A percentile compares a stretch with the other conserved stretches of the same genome.
Conservation (phyloP, 2,888 invertebrate genomes). For the Melitaea athalia region DNA sequence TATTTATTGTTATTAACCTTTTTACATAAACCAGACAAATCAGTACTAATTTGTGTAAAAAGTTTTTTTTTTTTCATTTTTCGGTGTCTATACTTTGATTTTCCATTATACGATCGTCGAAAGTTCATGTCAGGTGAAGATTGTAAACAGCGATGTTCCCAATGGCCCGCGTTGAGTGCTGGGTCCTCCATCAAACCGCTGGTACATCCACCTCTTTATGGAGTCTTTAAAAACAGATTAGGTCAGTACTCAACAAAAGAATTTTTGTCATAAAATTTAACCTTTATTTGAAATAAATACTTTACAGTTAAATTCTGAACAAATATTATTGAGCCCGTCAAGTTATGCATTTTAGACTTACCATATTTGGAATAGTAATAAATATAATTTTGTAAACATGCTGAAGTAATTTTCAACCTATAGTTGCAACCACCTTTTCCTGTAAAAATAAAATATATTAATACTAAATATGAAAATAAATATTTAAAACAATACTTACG, state of each 20-base stretch:
- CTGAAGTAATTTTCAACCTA: slow-evolving; percentile 25
- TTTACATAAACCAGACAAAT: slow-evolving; percentile 14
- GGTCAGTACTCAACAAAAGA: slow-evolving; percentile 71
- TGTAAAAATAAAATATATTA: slow-evolving; percentile 75
- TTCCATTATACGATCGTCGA: slow-evolving; percentile 44
- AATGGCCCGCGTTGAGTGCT: slow-evolving; percentile 61
- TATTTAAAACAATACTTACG: slow-evolving; percentile 87
- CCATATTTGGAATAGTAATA: slow-evolving; percentile 60
- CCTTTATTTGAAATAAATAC: slow-evolving; percentile 76
- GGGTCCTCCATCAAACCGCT: slow-evolving; percentile 56
- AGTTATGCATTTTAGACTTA: slow-evolving; percentile 80
- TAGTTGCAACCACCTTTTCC: slow-evolving; percentile 47
- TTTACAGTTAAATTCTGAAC: slow-evolving; percentile 62
- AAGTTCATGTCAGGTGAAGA: slow-evolving; percentile 54
- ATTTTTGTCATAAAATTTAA: slow-evolving; percentile 56
- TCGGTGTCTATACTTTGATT: slow-evolving; percentile 45
- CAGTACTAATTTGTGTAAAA: slow-evolving; percentile 13
- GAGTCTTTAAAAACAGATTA: slow-evolving; percentile 68
- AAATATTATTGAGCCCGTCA: slow-evolving; percentile 67
- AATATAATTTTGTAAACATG: slow-evolving; percentile 51
- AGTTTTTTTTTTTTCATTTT: not conserved
- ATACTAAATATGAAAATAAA: slow-evolving; percentile 45
- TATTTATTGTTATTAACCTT: slow-evolving; percentile 5
- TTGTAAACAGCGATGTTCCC: slow-evolving; percentile 46
- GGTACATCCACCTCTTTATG: slow-evolving; percentile 51